Percentiles rank a stretch among this genome's conserved stretches.
Conservation (phyloP, 2,113 vertebrate species). For the Forbesichthys papilliferus region DNA sequence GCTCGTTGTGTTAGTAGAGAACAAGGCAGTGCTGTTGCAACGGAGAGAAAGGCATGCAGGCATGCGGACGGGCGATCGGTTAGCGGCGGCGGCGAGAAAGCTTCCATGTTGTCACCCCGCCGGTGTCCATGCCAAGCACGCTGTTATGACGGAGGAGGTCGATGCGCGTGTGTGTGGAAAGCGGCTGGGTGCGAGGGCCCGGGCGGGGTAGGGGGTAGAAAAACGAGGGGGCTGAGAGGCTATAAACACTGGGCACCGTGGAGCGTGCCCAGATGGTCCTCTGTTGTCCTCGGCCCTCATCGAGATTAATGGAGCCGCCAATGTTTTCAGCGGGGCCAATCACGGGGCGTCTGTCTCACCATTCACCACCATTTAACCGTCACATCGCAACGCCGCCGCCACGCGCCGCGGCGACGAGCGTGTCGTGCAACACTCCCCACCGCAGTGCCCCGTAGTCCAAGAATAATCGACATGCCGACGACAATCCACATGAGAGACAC, state of each 20-base stretch:
- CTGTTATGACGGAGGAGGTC: background rate
- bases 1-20: too few species aligned
- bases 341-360: constrained; percentile 25
- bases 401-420: constrained; percentile 24
- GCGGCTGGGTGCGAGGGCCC: too few species aligned
- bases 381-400: constrained; percentile 7
- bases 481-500: too few species aligned
- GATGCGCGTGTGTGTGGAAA: background rate
- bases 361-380: constrained; percentile 20
- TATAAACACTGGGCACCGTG: constrained; percentile 21
- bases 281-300: constrained; percentile 36
- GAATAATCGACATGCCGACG: too few species aligned
- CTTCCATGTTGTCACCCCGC: too few species aligned
- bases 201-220: background rate
- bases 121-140: too few species aligned
- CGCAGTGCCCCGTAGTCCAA: too few species aligned
- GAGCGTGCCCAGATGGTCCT: constrained; percentile 53
- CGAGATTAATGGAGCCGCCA: constrained; percentile 49
- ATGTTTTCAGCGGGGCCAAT: constrained; percentile 30
- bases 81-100: too few species aligned
- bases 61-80: background rate
- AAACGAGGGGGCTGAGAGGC: constrained; percentile 16
- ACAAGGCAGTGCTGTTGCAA: too few species aligned
- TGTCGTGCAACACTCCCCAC: background rate
- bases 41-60: background rate